phyloP scores from a whole-genome alignment of 2,888 invertebrate genomes.

The Diplazon laetatorius region DNA sequence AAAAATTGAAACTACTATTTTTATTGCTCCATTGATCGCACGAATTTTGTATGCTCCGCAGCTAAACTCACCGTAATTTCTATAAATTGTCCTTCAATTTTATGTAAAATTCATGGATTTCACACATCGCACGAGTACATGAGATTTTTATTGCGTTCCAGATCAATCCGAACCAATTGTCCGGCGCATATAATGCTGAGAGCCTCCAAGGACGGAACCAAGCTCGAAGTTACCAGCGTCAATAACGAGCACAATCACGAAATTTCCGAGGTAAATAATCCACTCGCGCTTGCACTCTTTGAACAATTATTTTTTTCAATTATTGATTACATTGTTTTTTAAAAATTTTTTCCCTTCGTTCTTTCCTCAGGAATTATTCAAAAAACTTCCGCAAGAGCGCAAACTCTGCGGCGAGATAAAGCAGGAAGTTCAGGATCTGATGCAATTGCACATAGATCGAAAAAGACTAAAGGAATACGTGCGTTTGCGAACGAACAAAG shows the following conservation, averaged over 20 bases:
- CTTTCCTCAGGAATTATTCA: constrained; percentile 76
- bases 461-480: constrained; percentile 80
- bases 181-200: constrained; percentile 82
- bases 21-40: not conserved
- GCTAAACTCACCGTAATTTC: not conserved
- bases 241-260: constrained; percentile 83
- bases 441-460: constrained; percentile 79
- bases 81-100: constrained; percentile 1
- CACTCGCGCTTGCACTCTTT: no score
- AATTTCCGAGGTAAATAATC: constrained; percentile 80
- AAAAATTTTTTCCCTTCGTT: constrained; percentile 11
- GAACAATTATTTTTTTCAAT: not conserved
- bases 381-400: constrained; percentile 80
- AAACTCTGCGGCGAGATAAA: constrained; percentile 80
- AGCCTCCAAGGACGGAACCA: constrained; percentile 82
- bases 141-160: constrained; percentile 55
- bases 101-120: constrained; percentile 9
- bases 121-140: constrained; percentile 8
- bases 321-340: not conserved
- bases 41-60: not conserved
- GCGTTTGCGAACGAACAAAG: constrained; percentile 78
- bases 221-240: constrained; percentile 82
- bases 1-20: not conserved
- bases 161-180: constrained; percentile 82
- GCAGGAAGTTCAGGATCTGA: constrained; percentile 79